These are phyloP conservation scores for Hymenochirus boettgeri DNA, from an alignment of 2,113 vertebrate genomes.

Conservation along the genomic window DNA sequence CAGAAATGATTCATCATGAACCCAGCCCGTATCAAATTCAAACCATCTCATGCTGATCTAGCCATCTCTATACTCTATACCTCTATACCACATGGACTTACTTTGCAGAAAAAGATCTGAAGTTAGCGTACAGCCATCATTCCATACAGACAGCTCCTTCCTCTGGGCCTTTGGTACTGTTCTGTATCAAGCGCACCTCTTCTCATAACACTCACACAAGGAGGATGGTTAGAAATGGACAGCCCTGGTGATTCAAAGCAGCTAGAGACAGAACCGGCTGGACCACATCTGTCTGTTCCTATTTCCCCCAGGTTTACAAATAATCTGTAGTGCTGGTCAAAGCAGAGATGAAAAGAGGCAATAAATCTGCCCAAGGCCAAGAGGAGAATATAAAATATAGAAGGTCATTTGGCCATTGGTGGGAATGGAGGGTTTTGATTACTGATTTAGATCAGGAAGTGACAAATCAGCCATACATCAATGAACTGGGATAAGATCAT, in stretches of 20 bases:
- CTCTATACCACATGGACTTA: constrained; percentile 29
- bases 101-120: constrained; percentile 33
- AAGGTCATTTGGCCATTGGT: too few species aligned
- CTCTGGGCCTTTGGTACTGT: constrained; percentile 33
- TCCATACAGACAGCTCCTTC: constrained; percentile 35
- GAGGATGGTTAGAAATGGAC: constrained; percentile 27
- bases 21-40: constrained; percentile 10
- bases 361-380: background rate
- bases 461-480: too few species aligned
- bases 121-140: constrained; percentile 23
- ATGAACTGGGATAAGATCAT: too few species aligned
- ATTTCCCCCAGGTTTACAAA: constrained; percentile 9
- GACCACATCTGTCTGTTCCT: constrained; percentile 23
- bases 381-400: too few species aligned
- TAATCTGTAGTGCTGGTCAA: background rate
- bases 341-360: background rate
- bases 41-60: constrained; percentile 18
- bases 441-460: too few species aligned
- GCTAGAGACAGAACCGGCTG: constrained; percentile 8
- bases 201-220: constrained; percentile 28
- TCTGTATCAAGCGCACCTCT: constrained; percentile 32
- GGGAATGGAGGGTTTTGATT: too few species aligned
- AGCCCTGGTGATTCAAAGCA: constrained; percentile 32
- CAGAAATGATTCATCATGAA: constrained; percentile 16
- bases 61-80: constrained; percentile 13